Conservation (phyloP, 1,140 invertebrate genomes). For the Macrobrachium rosenbergii region DNA sequence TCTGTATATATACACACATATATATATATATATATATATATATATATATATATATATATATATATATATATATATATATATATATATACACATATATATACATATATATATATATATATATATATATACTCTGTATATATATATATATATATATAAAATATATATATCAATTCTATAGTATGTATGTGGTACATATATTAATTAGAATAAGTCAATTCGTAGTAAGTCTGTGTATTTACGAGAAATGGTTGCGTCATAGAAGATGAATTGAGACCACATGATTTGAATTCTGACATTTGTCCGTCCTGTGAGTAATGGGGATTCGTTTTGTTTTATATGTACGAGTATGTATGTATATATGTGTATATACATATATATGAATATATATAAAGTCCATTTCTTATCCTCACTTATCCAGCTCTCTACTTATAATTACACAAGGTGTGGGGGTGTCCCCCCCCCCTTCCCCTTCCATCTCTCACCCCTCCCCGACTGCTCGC, state of each 20-base stretch:
- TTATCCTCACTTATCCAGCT: not conserved
- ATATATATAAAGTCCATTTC: not conserved
- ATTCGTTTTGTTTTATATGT: too few relatives aligned
- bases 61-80: not conserved
- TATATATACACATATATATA: conserved; percentile 28
- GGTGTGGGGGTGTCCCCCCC: not conserved
- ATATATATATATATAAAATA: conserved; percentile 41
- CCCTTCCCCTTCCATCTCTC: not conserved
- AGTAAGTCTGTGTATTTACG: too few relatives aligned
- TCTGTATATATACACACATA: not conserved
- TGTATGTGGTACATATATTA: not conserved
- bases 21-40: conserved; percentile 26
- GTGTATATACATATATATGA: conserved; percentile 10
- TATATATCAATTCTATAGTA: not conserved
- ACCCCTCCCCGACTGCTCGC: not conserved
- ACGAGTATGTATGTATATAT: conserved; percentile 23
- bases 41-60: conserved; percentile 28
- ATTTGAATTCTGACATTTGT: too few relatives aligned
- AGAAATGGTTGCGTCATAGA: too few relatives aligned
- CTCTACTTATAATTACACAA: not conserved
- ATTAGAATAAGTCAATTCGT: too few relatives aligned
- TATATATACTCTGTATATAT: conserved; percentile 25
- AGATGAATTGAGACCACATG: too few relatives aligned
- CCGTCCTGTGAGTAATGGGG: too few relatives aligned
- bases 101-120: conserved; percentile 38